Percentiles rank a stretch among this genome's conserved stretches.
Evolutionary conservation across 2,113 vertebrate genomes (phyloP).

Genomic region (Leptocoma aspasia): DNA sequence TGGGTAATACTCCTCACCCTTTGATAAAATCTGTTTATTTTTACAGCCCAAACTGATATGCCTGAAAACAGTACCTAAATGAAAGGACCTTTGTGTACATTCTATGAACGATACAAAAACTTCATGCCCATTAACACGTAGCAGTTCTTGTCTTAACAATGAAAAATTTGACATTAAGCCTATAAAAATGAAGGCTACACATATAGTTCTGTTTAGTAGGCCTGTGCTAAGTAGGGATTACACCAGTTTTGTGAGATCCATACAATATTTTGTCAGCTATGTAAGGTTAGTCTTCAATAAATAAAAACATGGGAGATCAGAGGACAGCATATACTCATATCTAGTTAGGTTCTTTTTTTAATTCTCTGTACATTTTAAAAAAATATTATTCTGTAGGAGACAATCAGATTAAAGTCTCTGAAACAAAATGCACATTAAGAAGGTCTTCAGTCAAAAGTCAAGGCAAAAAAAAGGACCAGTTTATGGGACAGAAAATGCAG

Average conservation of each 20-base stretch:
- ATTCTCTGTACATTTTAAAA: background rate
- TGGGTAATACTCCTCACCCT: background rate
- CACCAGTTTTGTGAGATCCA: background rate
- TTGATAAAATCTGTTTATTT: background rate
- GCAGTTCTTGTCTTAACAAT: background rate
- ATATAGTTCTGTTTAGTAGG: background rate
- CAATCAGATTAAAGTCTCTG: background rate
- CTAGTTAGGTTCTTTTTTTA: background rate
- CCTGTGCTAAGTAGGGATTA: background rate
- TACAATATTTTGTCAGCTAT: background rate
- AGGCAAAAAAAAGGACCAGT: background rate
- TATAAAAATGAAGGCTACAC: background rate
- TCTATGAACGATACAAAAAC: background rate
- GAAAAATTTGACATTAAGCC: background rate
- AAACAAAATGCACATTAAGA: background rate
- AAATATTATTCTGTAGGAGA: background rate
- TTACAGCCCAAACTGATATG: background rate
- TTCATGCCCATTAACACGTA: background rate
- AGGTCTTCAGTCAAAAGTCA: background rate
- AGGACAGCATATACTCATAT: background rate
- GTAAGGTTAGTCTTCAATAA: background rate
- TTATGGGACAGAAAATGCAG: background rate
- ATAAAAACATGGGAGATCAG: background rate
- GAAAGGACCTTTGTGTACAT: background rate
- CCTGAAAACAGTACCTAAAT: background rate